These are phyloP conservation scores for Circaetus cinerascens DNA, from an alignment of 2,113 vertebrate species.

Conservation along the genomic window DNA sequence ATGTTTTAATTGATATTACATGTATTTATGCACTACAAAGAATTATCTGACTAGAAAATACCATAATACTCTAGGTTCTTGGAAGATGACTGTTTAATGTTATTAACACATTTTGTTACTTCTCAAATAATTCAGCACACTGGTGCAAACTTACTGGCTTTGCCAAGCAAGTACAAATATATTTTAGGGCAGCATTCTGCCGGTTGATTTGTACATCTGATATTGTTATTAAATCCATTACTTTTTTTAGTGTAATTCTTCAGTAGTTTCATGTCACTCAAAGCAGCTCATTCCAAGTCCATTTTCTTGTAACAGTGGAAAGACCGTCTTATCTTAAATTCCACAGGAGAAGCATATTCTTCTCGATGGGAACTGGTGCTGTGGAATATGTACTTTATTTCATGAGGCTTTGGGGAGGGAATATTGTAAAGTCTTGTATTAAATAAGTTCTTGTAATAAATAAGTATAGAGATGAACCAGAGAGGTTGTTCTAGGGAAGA, in stretches of 20 bases:
- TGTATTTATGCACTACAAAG: background rate
- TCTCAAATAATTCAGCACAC: background rate
- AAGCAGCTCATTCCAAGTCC: background rate
- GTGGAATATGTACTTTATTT: background rate
- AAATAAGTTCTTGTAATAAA: background rate
- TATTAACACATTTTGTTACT: background rate
- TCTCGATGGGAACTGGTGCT: background rate
- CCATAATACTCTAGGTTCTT: background rate
- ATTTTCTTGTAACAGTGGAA: background rate
- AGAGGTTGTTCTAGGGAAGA: constrained; percentile 13
- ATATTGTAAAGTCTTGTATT: background rate
- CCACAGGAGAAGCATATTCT: background rate
- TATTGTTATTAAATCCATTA: constrained; percentile 11
- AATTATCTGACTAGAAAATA: background rate
- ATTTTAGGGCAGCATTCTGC: background rate
- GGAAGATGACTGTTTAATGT: background rate
- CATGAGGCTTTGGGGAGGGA: background rate
- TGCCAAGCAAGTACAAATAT: background rate
- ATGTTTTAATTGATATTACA: background rate
- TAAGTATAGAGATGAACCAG: background rate
- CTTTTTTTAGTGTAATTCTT: background rate
- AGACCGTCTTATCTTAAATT: background rate
- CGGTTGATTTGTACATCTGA: background rate
- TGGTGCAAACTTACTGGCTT: background rate
- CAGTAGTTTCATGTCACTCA: background rate